Evolutionary conservation across 2,113 vertebrate species (phyloP), one percentile per base, ranked within the genome.

Genomic region (Lasiurus cinereus): DNA sequence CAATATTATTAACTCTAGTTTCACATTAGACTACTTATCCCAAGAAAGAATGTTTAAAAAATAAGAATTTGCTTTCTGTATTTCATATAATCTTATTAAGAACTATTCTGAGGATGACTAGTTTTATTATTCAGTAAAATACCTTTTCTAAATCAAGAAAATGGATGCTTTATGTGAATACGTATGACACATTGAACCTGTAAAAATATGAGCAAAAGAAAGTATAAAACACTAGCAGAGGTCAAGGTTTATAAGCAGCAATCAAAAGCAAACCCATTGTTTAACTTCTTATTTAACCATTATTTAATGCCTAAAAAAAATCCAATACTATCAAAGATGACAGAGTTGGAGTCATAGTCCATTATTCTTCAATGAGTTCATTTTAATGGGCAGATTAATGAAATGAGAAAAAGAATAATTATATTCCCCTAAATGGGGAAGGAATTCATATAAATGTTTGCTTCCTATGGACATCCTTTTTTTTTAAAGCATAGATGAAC

Each of bases 151-250:
- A 91, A 46, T 33, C 14, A 56, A 36, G 12, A 88, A 79, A 24
- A 67, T 7, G 5, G 9, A 82, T 82, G 10, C 4, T 73, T 36
- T 73, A 78, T 12, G 39, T 73, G 18, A 73, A 24, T 27, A 52
- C 9, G 5, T 31, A 48, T 3, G 0, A 10, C 2, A 62, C 9
- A 48, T 0, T 79, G 7, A 70, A 8, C 10, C 19, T 64, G 1
- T 5, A 77, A 33, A 31, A 31, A 11, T 56, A 7, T 16, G 14
- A 83, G 16, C 48, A 14, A 76, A 1, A 18, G 3, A n/a, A 76
- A 24, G 21, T 48, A 7, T 29, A 64, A 80, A 11, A 24, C 1
- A 18, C 0, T 36, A 8, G 19, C 8, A 79, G 19, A 89, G 14
- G 15, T 76, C 19, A 80, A 77, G 21, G 9, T 39, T 27, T 83